Percentiles rank a stretch among this genome's conserved stretches.
These are phyloP conservation scores for Zaprionus vittiger DNA, from an alignment of 1,140 invertebrate genomes.

Conservation along the genomic window DNA sequence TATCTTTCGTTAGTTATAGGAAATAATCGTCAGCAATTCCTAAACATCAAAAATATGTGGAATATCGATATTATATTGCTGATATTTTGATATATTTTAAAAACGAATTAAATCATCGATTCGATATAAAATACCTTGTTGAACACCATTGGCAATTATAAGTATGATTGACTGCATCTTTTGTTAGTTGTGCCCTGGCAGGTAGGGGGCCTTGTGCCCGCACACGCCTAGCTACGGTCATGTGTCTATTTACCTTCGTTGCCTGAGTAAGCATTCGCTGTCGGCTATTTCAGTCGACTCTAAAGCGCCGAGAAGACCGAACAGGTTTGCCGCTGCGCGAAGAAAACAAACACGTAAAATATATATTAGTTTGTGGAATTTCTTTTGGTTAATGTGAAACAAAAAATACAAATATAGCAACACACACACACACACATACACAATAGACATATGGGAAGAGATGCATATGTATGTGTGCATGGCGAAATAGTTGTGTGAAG, in stretches of 20 bases:
- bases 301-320: constrained; percentile 17
- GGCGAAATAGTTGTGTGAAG: constrained; percentile 1
- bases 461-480: not conserved
- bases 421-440: not conserved
- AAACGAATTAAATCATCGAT: too few species aligned
- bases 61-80: too few species aligned
- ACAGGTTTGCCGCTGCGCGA: constrained; percentile 12
- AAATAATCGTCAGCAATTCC: too few species aligned
- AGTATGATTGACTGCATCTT: too few species aligned
- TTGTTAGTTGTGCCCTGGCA: too few species aligned
- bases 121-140: too few species aligned
- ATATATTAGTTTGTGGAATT: not conserved
- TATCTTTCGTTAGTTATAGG: too few species aligned
- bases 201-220: too few species aligned
- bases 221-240: not conserved
- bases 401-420: not conserved
- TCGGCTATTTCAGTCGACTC: constrained; percentile 15
- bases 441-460: not conserved
- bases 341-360: constrained; percentile 2
- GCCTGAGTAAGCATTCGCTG: constrained; percentile 15
- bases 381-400: not conserved
- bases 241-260: constrained; percentile 5
- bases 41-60: too few species aligned
- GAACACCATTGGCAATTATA: too few species aligned
- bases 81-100: too few species aligned